phyloP scores from a whole-genome alignment of 2,797 vertebrate species.

The Nothura maculosa region DNA sequence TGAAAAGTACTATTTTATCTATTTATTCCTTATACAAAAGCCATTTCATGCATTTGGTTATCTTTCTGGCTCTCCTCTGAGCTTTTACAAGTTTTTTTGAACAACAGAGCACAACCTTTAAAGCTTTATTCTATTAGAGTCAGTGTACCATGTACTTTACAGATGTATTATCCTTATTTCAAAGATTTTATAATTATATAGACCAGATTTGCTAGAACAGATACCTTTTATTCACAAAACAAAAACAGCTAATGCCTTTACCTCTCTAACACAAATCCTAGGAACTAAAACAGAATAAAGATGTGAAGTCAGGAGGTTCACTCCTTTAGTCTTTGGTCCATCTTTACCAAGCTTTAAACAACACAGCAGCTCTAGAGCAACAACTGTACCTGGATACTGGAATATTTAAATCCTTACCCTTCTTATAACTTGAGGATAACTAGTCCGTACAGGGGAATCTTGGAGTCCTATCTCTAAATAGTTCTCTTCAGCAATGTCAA shows the following conservation, averaged over 20 bases:
- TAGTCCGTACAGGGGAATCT: background rate
- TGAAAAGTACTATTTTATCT: background rate
- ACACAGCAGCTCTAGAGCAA: background rate
- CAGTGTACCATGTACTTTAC: background rate
- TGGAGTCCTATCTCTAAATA: background rate
- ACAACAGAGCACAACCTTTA: background rate
- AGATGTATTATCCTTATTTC: background rate
- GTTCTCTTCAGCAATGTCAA: background rate
- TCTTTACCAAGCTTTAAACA: background rate
- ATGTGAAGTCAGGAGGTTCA: background rate
- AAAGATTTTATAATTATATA: background rate
- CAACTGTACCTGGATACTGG: background rate
- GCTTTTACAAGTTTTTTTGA: background rate
- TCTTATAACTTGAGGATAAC: too few relatives aligned
- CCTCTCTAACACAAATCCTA: background rate
- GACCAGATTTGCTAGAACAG: background rate
- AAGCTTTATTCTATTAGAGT: background rate
- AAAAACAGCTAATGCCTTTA: background rate
- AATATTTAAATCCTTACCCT: background rate
- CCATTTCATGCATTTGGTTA: background rate
- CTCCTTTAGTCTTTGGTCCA: background rate
- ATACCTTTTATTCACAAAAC: fast-evolving
- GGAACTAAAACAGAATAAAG: background rate
- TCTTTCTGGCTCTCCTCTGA: background rate
- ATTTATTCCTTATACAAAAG: background rate